phyloP scores from a whole-genome alignment of 1,140 invertebrate species.

The Aplysia californica region DNA sequence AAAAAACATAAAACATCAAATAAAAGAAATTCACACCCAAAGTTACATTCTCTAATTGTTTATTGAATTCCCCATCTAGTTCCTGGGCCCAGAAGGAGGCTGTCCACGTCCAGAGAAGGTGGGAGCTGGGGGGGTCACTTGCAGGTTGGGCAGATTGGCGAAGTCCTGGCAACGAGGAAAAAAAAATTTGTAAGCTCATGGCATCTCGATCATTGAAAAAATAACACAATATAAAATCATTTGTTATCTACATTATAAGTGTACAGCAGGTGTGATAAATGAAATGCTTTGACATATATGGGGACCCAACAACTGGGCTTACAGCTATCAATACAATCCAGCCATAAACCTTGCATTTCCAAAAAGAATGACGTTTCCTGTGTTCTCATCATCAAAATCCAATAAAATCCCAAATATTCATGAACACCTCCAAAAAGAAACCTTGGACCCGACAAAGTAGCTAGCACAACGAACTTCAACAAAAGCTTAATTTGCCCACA shows the following conservation, averaged over 20 bases:
- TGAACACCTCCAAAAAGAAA: too few relatives aligned
- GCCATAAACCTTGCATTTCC: too few relatives aligned
- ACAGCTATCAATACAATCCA: neutral
- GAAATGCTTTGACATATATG: too few relatives aligned
- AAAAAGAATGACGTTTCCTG: too few relatives aligned
- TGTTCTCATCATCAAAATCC: neutral
- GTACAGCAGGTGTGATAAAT: neutral
- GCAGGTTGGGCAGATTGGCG: conserved; percentile 58
- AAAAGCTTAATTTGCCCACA: too few relatives aligned
- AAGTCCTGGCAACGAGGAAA: conserved; percentile 54
- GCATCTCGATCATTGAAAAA: neutral
- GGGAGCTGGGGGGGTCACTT: conserved; percentile 54
- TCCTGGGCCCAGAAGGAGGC: neutral
- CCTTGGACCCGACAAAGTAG: too few relatives aligned
- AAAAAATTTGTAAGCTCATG: neutral
- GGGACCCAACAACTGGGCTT: neutral
- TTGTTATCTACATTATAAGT: neutral
- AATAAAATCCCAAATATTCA: neutral
- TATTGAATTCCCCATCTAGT: neutral
- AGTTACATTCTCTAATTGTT: neutral
- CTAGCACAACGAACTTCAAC: too few relatives aligned
- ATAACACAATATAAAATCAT: neutral
- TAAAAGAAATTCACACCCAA: neutral
- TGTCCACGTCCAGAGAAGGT: conserved; percentile 31
- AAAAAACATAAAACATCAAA: neutral